These are phyloP conservation scores for Syngnathus acus DNA, from an alignment of 2,797 vertebrate species.

Conservation along the genomic window DNA sequence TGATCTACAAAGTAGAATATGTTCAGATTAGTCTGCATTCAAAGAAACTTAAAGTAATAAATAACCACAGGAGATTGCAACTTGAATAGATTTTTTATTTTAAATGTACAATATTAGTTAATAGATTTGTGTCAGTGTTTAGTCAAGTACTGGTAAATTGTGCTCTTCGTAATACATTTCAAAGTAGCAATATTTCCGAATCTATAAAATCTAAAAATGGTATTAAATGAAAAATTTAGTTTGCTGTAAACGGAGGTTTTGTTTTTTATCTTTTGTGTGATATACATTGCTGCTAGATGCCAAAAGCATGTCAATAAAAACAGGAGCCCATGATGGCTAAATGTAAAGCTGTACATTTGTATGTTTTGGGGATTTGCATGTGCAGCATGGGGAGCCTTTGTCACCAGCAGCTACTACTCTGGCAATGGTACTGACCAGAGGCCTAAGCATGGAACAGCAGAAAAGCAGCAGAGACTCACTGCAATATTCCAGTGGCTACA, in stretches of 20 bases:
- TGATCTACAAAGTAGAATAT: too few relatives aligned
- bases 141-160: background rate
- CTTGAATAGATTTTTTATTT: too few relatives aligned
- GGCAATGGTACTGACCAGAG: constrained; percentile 92
- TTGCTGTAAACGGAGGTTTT: background rate
- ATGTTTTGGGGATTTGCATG: constrained; percentile 15
- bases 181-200: background rate
- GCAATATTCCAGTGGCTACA: constrained; percentile 96
- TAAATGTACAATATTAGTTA: too few relatives aligned
- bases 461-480: constrained; percentile 96
- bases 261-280: background rate
- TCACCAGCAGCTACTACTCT: constrained; percentile 87
- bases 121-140: too few relatives aligned
- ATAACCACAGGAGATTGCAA: too few relatives aligned
- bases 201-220: background rate
- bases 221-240: background rate
- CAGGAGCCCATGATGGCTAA: background rate
- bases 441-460: constrained; percentile 94
- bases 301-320: background rate
- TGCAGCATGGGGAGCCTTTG: constrained; percentile 84
- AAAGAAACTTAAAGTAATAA: too few relatives aligned
- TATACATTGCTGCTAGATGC: background rate
- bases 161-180: background rate
- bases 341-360: background rate
- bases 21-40: too few relatives aligned